Evolutionary conservation across 2,888 invertebrate genomes (phyloP), one percentile per base, ranked within the genome.

Genomic region (Chironomus tentans): DNA sequence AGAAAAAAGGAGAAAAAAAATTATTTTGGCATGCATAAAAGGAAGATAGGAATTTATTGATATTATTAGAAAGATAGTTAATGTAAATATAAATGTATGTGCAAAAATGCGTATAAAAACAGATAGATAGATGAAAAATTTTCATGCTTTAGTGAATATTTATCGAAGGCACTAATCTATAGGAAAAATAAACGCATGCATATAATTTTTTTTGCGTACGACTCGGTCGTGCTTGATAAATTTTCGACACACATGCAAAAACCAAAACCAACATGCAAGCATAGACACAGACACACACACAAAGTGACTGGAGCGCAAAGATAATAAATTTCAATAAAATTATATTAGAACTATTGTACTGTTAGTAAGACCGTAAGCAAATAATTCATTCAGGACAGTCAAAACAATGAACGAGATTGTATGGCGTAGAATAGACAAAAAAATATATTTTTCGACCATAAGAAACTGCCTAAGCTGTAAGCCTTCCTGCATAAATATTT

Each of bases 111-210:
- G 56, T 56, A 56, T 6, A 15, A 13, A 56, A 38, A 13, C 38
- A 15, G 56, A 56, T 56, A 56, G 7, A 56, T 15, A 18, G 4
- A 56, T 10, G 46, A 38, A 72, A 47, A 74, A 21, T 24, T 65
- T 74, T 74, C 74, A 74, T 74, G 74, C 74, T 68, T 74, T 74
- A 62, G 65, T 74, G 74, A 28, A 74, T 74, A 74, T 68, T 74
- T 74, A 74, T 74, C 68, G 74, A 13, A 15, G 18, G 28, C 65
- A 74, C 61, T 74, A 74, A 74, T 74, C 65, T 74, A 74, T 61
- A 68, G 21, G 10, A 24, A 18, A 56, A 15, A 38, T 28, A 38
- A 38, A 68, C 50, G 56, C 56, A 65, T 65, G 65, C 65, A 65
- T 18, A 18, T 10, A 2, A 15, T n/a, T 56, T 56, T 56, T 15